Conservation (phyloP, 2,797 vertebrate species). For the Hydrophis major region DNA sequence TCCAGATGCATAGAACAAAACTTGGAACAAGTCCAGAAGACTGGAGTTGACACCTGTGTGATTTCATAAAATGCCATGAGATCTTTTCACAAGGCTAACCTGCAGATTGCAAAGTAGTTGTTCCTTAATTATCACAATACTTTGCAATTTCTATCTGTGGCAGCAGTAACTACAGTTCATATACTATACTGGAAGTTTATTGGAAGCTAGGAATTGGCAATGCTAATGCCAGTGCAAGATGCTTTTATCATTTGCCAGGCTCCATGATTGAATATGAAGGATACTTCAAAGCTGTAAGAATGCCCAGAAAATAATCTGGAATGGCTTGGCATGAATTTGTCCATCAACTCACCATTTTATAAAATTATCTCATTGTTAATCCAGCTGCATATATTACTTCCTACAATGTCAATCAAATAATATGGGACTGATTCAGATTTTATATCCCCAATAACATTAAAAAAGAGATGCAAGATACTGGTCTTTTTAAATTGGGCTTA, state of each 20-base stretch:
- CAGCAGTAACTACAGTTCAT: constrained; percentile 66
- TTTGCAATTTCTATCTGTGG: constrained; percentile 71
- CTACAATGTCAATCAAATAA: constrained; percentile 8
- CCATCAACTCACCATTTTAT: background rate
- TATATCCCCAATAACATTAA: background rate
- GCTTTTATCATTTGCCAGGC: constrained; percentile 3
- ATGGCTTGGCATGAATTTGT: background rate
- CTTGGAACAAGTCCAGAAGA: constrained; percentile 50
- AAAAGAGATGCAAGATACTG: background rate
- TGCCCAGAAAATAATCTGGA: constrained; percentile 33
- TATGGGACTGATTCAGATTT: constrained; percentile 30
- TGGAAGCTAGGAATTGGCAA: constrained; percentile 20
- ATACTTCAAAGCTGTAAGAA: constrained; percentile 26
- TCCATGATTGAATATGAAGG: constrained; percentile 17
- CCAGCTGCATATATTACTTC: constrained; percentile 40
- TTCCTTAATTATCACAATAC: constrained; percentile 73
- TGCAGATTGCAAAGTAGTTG: constrained; percentile 62
- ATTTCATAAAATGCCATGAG: constrained; percentile 62
- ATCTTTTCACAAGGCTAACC: constrained; percentile 64
- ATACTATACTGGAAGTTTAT: constrained; percentile 49
- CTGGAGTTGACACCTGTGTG: constrained; percentile 50
- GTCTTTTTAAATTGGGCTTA: background rate
- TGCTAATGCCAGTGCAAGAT: background rate
- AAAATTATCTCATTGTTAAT: constrained; percentile 23
- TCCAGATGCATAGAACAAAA: constrained; percentile 48